Evolutionary conservation across 2,888 invertebrate genomes (phyloP), one percentile per base, ranked within the genome.

Genomic region (Temnothorax unifasciatus): DNA sequence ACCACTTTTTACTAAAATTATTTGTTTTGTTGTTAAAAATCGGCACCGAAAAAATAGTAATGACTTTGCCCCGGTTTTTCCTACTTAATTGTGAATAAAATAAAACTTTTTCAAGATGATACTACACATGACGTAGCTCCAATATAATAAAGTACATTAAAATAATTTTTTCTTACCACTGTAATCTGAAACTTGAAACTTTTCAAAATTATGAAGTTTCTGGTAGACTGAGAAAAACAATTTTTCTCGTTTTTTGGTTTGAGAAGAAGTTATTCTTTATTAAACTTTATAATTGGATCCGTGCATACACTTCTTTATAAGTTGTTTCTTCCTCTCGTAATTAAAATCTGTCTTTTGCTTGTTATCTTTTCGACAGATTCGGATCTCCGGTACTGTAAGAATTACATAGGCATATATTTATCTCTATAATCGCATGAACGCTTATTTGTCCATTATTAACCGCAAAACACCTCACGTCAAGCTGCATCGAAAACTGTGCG

Each of bases 401-500:
- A 41, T 63, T 18, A 38, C 18, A 64, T 29, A 29, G 29, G 3
- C 29, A 29, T 29, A 29, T 38, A 38, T 38, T 75, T 38, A 52
- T 25, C 25, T 52, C 18, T 47, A 8, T 25, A 18, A 50, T 76
- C 38, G 6, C 8, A 21, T 8, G 21, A 63, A 38, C 21, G 18
- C 13, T 64, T 47, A 75, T 63, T 66, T 66, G 50, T 75, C 50
- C 50, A 38, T 47, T 18, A 66, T 21, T 52, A 52, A 76, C 25
- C 25, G 47, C 38, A 47, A 52, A 38, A 13, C 25, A 38, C 21
- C 18, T 75, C 50, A n/a, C 15, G 54, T 64, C 54, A 54, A 66
- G 38, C 13, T n/a, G 11, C n/a, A 73, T 69, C 8, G 74, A 74
- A 68, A 84, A 52, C 68, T 66, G 44, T 74, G 41, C 64, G 57